phyloP scores from a whole-genome alignment of 2,113 vertebrate species.

The Eulemur rufifrons region DNA sequence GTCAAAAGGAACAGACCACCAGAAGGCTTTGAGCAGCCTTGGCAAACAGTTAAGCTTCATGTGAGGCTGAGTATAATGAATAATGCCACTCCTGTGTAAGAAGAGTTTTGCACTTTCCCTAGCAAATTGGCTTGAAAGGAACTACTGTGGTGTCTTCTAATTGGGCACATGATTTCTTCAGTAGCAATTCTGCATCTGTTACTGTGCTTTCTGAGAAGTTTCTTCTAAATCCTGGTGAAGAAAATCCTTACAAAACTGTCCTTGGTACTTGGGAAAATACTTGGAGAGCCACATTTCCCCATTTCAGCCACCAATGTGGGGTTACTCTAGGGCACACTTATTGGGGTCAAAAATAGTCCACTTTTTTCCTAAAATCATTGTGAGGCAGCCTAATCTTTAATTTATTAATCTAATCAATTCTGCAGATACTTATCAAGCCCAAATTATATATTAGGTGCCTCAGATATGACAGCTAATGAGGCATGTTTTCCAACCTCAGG shows the following conservation, averaged over 20 bases:
- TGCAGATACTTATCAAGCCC: neutral
- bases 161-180: neutral
- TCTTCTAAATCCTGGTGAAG: neutral
- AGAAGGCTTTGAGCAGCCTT: neutral
- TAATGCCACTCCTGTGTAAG: neutral
- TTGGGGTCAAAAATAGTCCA: neutral
- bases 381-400: neutral
- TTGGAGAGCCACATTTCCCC: neutral
- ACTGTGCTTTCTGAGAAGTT: neutral
- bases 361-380: neutral
- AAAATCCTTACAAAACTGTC: neutral
- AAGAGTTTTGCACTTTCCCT: neutral
- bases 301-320: neutral
- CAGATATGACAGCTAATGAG: neutral
- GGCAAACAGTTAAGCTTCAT: slow-evolving; percentile 4
- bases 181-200: slow-evolving; percentile 1
- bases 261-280: neutral
- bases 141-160: neutral
- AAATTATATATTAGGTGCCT: neutral
- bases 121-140: slow-evolving; percentile 11
- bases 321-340: neutral
- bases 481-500: neutral
- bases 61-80: neutral
- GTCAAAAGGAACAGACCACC: neutral
- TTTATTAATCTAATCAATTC: neutral